Evolutionary conservation across 2,797 vertebrate species (phyloP).

Genomic region (Okamejei kenojei): DNA sequence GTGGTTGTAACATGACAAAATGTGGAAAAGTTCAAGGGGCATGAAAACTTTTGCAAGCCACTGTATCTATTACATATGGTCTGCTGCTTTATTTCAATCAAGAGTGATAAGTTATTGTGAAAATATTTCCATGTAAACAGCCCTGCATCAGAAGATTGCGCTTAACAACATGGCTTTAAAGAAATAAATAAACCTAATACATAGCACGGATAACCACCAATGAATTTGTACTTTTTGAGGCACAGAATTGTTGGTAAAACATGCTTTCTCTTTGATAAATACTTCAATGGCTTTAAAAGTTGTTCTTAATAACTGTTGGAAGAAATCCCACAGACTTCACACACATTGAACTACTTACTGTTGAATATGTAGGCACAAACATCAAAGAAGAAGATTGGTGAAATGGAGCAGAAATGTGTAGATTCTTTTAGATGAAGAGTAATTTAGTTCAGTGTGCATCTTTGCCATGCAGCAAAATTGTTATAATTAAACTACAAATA

Average conservation of each 20-base stretch:
- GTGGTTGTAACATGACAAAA: no score
- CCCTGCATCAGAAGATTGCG: neutral
- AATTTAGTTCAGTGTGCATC: neutral
- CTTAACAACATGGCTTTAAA: neutral
- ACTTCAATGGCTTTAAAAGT: neutral
- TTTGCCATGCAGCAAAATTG: neutral
- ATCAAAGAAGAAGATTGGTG: neutral
- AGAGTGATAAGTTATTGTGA: neutral
- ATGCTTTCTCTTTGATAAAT: neutral
- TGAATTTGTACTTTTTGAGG: neutral
- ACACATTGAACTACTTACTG: neutral
- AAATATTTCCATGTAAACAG: neutral
- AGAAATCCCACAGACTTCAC: neutral
- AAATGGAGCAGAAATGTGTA: neutral
- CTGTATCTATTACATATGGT: neutral
- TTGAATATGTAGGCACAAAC: neutral
- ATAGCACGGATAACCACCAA: neutral
- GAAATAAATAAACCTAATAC: neutral
- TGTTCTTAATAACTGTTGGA: neutral
- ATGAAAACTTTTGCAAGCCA: no score
- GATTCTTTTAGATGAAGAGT: neutral
- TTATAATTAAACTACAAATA: neutral
- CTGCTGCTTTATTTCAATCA: slow-evolving; percentile 16
- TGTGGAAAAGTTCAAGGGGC: no score
- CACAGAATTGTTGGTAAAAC: neutral